Evolutionary conservation across 1,140 invertebrate genomes (phyloP).

Genomic region (Heliconius hermathena): DNA sequence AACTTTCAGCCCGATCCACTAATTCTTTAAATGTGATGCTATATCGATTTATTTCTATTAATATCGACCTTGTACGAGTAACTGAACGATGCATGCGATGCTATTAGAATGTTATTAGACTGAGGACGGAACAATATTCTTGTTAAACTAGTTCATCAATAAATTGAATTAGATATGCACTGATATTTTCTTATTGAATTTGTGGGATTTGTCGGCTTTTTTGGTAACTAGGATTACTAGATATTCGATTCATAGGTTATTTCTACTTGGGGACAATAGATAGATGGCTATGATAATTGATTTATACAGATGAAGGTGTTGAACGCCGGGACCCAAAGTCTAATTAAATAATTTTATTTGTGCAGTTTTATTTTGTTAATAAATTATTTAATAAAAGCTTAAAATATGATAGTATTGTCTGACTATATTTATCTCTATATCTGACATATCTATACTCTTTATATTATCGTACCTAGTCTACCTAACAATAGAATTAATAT

Average conservation of each 20-base stretch:
- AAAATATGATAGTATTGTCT: too few relatives aligned
- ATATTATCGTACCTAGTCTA: too few relatives aligned
- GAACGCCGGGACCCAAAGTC: too few relatives aligned
- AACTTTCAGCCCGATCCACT: neutral
- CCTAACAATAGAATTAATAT: too few relatives aligned
- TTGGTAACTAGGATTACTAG: neutral
- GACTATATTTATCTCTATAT: too few relatives aligned
- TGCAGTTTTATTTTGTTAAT: too few relatives aligned
- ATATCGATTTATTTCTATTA: conserved; percentile 18
- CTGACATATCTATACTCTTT: too few relatives aligned
- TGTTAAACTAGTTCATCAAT: conserved; percentile 2
- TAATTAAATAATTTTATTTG: too few relatives aligned
- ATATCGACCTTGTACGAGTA: conserved; percentile 16
- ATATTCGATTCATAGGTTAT: neutral
- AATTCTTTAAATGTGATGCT: neutral
- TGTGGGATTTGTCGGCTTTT: neutral
- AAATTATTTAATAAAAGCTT: too few relatives aligned
- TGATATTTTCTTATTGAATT: conserved; percentile 11
- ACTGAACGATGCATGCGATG: conserved; percentile 12
- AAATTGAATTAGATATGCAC: neutral
- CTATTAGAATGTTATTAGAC: conserved; percentile 4
- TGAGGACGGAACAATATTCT: conserved; percentile 4
- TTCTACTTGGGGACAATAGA: neutral
- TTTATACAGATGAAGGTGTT: too few relatives aligned
- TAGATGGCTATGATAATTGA: too few relatives aligned